phyloP scores from a whole-genome alignment of 2,113 vertebrate species.

The Morone saxatilis region DNA sequence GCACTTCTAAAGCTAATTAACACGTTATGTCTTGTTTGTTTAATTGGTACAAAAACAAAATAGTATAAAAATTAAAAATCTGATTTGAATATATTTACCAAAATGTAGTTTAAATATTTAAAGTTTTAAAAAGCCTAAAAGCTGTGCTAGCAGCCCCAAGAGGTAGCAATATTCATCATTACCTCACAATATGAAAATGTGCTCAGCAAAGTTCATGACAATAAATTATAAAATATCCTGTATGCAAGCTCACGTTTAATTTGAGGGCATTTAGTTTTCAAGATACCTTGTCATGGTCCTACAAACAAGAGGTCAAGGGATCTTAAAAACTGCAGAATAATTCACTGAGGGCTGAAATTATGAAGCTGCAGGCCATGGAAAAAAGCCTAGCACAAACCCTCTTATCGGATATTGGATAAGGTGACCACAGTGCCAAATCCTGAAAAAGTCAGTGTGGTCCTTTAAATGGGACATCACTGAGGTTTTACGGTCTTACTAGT shows the following conservation, averaged over 20 bases:
- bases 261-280: neutral
- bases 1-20: neutral
- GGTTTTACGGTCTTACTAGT: slow-evolving; percentile 1
- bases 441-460: neutral
- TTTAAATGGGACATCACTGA: neutral
- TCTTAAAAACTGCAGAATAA: too few species aligned
- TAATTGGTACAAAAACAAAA: neutral
- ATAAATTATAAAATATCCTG: neutral
- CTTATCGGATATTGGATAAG: neutral
- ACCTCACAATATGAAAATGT: neutral
- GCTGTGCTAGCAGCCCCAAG: neutral
- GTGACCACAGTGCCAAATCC: neutral
- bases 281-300: neutral
- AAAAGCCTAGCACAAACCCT: neutral
- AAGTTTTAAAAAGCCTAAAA: neutral
- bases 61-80: neutral
- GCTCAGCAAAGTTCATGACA: neutral
- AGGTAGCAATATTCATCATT: neutral
- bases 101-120: neutral
- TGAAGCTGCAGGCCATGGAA: neutral
- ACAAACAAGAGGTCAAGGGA: neutral
- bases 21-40: neutral
- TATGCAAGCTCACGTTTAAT: neutral
- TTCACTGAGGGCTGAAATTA: too few species aligned
- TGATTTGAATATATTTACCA: neutral